These are phyloP conservation scores for Scomberomorus guttatus DNA, from an alignment of 2,797 vertebrate genomes.

Conservation along the genomic window DNA sequence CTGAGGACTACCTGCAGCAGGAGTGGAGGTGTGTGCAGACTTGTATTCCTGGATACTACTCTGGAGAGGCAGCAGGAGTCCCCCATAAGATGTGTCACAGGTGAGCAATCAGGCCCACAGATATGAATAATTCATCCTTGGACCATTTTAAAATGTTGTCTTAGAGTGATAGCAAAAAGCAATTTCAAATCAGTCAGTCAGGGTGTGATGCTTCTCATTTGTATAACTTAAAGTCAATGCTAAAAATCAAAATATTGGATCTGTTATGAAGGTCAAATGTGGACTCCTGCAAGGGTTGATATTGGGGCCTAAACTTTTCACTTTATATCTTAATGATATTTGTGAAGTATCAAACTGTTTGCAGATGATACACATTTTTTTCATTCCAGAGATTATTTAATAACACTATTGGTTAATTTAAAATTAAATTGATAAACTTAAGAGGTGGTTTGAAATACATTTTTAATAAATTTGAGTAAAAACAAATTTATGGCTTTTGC, in stretches of 20 bases:
- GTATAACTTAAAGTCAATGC: background rate
- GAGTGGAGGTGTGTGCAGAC: constrained; percentile 89
- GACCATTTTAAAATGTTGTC: background rate
- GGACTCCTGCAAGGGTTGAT: no score
- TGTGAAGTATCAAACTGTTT: no score
- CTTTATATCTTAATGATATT: no score
- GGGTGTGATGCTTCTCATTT: background rate
- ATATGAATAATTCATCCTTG: background rate
- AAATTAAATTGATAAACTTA: no score
- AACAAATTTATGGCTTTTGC: no score
- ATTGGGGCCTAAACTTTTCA: no score
- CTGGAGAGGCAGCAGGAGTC: constrained; percentile 81
- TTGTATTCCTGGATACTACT: constrained; percentile 89
- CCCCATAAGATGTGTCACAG: constrained; percentile 90
- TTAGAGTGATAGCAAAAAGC: background rate
- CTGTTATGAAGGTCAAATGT: background rate
- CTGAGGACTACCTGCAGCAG: constrained; percentile 80
- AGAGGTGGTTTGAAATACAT: no score
- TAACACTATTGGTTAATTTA: no score
- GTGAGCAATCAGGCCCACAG: constrained; percentile 67
- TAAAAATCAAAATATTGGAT: background rate
- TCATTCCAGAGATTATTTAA: no score
- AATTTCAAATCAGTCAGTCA: background rate
- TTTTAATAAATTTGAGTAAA: no score
- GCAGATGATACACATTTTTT: no score